Evolutionary conservation across 1,140 invertebrate species (phyloP).

Genomic region (Thaumatotibia leucotreta): DNA sequence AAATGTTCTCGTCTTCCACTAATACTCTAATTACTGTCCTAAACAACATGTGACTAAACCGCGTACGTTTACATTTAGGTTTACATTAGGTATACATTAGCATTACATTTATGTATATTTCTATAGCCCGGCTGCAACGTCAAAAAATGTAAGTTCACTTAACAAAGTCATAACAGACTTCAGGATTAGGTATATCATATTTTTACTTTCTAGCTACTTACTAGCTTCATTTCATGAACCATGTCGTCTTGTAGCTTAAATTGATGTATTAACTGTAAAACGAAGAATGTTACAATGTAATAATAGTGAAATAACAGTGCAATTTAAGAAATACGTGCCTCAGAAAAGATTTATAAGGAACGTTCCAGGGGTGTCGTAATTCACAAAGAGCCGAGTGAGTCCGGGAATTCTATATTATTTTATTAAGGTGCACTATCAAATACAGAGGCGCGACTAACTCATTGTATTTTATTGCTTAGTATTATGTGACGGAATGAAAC

Average conservation of each 20-base stretch:
- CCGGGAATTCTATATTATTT: slow-evolving; percentile 6
- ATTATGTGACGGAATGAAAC: not conserved
- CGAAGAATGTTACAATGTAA: not conserved
- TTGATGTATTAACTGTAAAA: not conserved
- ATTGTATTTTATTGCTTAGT: not conserved
- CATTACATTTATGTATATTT: no score
- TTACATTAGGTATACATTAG: no score
- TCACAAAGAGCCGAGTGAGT: not conserved
- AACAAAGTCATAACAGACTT: no score
- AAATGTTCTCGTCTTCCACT: no score
- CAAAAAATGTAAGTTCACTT: no score
- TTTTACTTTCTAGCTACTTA: no score
- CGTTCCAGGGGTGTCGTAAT: slow-evolving; percentile 3
- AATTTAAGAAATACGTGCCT: slow-evolving; percentile 5
- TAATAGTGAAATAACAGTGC: slow-evolving; percentile 3
- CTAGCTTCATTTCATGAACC: not conserved
- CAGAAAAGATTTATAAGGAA: slow-evolving; percentile 9
- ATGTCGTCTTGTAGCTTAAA: not conserved
- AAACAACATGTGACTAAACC: no score
- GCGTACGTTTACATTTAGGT: no score
- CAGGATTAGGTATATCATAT: no score
- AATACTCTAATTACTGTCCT: no score
- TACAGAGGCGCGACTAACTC: not conserved
- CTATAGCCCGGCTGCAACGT: no score
- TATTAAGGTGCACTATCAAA: slow-evolving; percentile 7